phyloP scores from a whole-genome alignment of 2,113 vertebrate genomes.

The Emydocephalus ijimae region DNA sequence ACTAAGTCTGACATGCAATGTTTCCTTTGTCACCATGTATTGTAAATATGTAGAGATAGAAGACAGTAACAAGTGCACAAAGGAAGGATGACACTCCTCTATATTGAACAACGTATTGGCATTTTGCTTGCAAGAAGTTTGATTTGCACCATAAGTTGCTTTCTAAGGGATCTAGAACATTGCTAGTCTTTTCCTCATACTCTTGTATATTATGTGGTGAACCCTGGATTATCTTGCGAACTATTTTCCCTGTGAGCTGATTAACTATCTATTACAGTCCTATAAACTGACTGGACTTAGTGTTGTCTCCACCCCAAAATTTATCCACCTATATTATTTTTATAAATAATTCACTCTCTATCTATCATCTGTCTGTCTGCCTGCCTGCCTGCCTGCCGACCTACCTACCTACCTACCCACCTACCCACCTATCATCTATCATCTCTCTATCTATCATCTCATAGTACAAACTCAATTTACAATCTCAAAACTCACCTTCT shows the following conservation, averaged over 20 bases:
- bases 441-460: too few relatives aligned
- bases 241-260: not conserved
- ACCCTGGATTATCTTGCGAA: not conserved
- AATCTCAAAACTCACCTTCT: too few relatives aligned
- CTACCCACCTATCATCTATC: too few relatives aligned
- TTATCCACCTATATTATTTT: not conserved
- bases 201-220: not conserved
- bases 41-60: not conserved
- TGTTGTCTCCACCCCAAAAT: not conserved
- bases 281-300: not conserved
- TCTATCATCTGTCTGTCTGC: too few relatives aligned
- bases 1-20: not conserved
- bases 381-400: too few relatives aligned
- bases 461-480: not conserved
- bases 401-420: too few relatives aligned
- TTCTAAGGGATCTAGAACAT: not conserved
- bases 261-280: not conserved
- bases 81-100: not conserved
- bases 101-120: not conserved
- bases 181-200: not conserved
- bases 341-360: not conserved
- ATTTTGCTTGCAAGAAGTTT: not conserved
- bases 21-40: not conserved
- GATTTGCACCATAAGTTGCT: not conserved
- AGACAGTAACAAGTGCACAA: not conserved